Conservation (phyloP, 2,113 vertebrate genomes). For the Myrmophylax atrothorax region DNA sequence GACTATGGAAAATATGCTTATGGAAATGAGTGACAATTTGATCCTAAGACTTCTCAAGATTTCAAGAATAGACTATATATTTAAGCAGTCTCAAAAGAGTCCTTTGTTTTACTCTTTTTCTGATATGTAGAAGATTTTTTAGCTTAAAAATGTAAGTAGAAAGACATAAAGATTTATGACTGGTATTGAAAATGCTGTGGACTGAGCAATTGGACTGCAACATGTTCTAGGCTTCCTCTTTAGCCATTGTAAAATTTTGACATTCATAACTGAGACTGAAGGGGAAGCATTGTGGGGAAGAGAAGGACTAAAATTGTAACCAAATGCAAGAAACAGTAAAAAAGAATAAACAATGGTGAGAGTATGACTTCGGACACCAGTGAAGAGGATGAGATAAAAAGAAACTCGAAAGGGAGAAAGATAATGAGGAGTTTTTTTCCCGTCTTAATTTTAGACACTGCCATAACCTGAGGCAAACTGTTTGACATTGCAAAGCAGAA, state of each 20-base stretch:
- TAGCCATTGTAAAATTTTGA: background rate
- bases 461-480: constrained; percentile 61
- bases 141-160: background rate
- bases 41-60: background rate
- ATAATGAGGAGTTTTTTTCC: constrained; percentile 36
- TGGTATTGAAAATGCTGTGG: background rate
- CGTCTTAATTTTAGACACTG: constrained; percentile 63
- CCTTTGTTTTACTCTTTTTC: background rate
- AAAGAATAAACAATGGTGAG: background rate
- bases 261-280: background rate
- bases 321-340: background rate
- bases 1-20: background rate
- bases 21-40: background rate
- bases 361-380: background rate
- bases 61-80: background rate
- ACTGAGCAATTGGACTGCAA: background rate
- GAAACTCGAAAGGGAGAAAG: background rate
- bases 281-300: background rate
- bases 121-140: background rate
- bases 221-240: background rate
- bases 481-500: constrained; percentile 64
- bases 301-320: background rate
- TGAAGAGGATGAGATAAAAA: constrained; percentile 24
- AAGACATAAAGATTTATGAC: constrained; percentile 2
- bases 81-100: background rate